These are phyloP conservation scores for Ornithoptera alexandrae DNA, from an alignment of 2,888 invertebrate genomes.

Conservation along the genomic window DNA sequence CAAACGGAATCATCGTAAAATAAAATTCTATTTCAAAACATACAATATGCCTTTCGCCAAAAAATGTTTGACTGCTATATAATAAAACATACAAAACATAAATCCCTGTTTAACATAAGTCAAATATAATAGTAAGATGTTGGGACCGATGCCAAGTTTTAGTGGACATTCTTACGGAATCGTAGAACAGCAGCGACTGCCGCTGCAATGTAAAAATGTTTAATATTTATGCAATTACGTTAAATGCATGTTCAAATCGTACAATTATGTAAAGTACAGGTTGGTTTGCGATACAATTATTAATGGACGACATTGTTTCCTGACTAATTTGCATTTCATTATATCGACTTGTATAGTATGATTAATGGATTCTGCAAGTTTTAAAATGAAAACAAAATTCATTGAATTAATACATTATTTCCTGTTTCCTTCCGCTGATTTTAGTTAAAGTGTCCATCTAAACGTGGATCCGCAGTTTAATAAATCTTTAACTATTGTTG, in stretches of 20 bases:
- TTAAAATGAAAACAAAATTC: background rate
- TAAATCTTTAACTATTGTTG: conserved; percentile 36
- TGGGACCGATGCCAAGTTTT: conserved; percentile 27
- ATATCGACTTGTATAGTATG: conserved; percentile 1
- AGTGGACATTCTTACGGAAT: conserved; percentile 13
- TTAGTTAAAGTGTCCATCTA: background rate
- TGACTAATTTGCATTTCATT: conserved; percentile 13
- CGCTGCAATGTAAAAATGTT: conserved; percentile 13
- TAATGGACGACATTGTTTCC: conserved; percentile 16
- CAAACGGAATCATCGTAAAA: too few relatives aligned
- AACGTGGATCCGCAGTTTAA: conserved; percentile 3
- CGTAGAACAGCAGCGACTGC: background rate
- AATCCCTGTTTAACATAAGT: conserved; percentile 21
- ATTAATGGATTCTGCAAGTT: background rate
- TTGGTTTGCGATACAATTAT: conserved; percentile 1
- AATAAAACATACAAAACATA: conserved; percentile 13
- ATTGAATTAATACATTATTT: too few relatives aligned
- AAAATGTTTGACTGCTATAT: background rate
- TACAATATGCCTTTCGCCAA: background rate
- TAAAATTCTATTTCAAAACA: background rate
- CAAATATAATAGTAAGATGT: conserved; percentile 20
- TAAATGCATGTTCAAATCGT: conserved; percentile 22
- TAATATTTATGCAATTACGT: conserved; percentile 24
- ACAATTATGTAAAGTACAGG: conserved; percentile 21
- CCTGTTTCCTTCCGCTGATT: background rate